Percentiles rank a stretch among this genome's conserved stretches.
These are phyloP conservation scores for Scaptomyza reducta DNA, from an alignment of 2,888 invertebrate species.

Conservation along the genomic window DNA sequence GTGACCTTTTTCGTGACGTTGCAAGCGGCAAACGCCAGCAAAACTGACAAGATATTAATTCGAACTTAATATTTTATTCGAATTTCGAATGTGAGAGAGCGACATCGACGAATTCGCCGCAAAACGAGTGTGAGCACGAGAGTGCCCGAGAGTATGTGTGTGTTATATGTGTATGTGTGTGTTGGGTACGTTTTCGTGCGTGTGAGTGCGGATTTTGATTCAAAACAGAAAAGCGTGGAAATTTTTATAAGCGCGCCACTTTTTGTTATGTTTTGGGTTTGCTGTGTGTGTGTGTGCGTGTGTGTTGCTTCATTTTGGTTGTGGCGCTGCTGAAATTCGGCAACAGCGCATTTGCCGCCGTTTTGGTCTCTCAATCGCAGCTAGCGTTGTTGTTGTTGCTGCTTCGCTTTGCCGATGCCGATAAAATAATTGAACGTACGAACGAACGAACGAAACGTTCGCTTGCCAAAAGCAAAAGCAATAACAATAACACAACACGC, in stretches of 20 bases:
- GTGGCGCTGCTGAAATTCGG: slow-evolving; percentile 54
- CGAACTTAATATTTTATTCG: slow-evolving; percentile 77
- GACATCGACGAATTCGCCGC: slow-evolving; percentile 46
- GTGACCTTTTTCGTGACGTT: slow-evolving; percentile 60
- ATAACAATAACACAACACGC: slow-evolving; percentile 15
- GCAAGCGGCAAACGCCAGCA: slow-evolving; percentile 44
- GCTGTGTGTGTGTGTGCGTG: slow-evolving; percentile 25
- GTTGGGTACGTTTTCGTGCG: slow-evolving; percentile 1
- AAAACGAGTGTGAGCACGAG: slow-evolving; percentile 42
- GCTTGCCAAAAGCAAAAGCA: slow-evolving; percentile 41
- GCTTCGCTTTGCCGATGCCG: slow-evolving; percentile 54
- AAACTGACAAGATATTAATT: slow-evolving; percentile 60
- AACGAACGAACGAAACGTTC: slow-evolving; percentile 21
- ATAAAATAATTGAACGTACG: slow-evolving; percentile 65
- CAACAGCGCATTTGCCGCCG: slow-evolving; percentile 50
- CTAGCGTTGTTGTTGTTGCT: slow-evolving; percentile 16
- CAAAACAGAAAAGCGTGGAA: slow-evolving; percentile 73
- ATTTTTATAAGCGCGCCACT: slow-evolving; percentile 67
- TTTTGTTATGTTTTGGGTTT: slow-evolving; percentile 34
- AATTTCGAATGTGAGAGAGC: slow-evolving; percentile 64
- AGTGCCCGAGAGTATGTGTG: slow-evolving; percentile 3
- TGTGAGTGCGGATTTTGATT: slow-evolving; percentile 54
- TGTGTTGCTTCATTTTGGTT: slow-evolving; percentile 53
- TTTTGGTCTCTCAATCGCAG: slow-evolving; percentile 35
- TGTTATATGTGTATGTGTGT: slow-evolving; percentile 9